A percentile compares a stretch with the other conserved stretches of the same genome.
Evolutionary conservation across 2,113 vertebrate species (phyloP).

Genomic region (Pomatorhinus ruficollis): DNA sequence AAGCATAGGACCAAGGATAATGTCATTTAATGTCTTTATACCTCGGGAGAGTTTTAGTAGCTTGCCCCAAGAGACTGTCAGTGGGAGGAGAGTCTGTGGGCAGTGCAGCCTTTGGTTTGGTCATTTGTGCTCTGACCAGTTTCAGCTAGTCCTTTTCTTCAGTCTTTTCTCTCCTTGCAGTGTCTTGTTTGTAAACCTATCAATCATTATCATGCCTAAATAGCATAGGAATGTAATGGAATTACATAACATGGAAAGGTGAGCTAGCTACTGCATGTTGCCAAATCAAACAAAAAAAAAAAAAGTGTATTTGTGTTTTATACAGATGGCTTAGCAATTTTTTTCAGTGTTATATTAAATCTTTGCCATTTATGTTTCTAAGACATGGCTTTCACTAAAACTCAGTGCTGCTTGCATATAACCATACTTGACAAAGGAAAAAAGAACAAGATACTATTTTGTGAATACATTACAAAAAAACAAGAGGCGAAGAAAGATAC

Average conservation of each 20-base stretch:
- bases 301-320: neutral
- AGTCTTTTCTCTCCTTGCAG: neutral
- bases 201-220: neutral
- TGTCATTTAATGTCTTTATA: neutral
- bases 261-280: neutral
- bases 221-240: neutral
- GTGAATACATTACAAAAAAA: neutral
- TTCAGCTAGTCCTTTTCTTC: neutral
- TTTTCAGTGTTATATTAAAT: neutral
- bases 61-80: neutral
- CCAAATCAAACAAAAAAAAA: neutral
- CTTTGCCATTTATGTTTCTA: neutral
- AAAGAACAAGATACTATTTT: neutral
- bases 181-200: neutral
- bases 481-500: neutral
- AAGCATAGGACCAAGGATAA: neutral
- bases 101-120: neutral
- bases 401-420: neutral
- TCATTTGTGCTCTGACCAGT: neutral
- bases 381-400: neutral
- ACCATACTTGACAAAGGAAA: neutral
- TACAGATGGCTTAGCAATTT: neutral
- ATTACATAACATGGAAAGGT: neutral
- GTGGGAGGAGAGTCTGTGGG: neutral
- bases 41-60: neutral